phyloP scores from a whole-genome alignment of 2,797 vertebrate genomes.

The Gadopsis bispinosus region DNA sequence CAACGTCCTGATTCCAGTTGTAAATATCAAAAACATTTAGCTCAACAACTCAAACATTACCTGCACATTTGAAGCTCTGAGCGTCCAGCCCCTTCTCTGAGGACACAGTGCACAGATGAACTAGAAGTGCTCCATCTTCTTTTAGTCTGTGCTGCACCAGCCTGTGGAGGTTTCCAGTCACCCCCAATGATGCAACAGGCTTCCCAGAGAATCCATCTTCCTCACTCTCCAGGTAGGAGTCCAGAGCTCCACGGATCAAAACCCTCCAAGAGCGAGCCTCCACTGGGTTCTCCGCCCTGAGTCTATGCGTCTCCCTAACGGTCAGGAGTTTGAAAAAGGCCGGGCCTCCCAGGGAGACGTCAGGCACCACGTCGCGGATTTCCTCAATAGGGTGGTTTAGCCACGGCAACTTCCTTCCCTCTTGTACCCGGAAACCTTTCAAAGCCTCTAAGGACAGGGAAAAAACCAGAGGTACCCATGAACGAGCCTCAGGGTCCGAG shows the following conservation, averaged over 20 bases:
- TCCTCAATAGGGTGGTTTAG: conserved; percentile 86
- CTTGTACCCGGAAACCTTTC: conserved; percentile 87
- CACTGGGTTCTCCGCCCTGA: conserved; percentile 86
- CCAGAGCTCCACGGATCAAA: conserved; percentile 89
- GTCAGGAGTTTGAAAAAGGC: conserved; percentile 93
- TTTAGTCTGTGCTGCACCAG: conserved; percentile 90
- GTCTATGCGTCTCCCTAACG: conserved; percentile 86
- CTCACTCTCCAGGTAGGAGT: conserved; percentile 89
- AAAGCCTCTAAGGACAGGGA: conserved; percentile 92
- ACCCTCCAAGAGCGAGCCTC: conserved; percentile 91
- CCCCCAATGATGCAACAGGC: conserved; percentile 56
- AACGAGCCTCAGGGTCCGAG: conserved; percentile 80
- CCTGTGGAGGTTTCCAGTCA: conserved; percentile 86
- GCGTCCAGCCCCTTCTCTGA: conserved; percentile 91
- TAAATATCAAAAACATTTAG: background rate
- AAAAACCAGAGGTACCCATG: conserved; percentile 89
- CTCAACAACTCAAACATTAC: conserved; percentile 69
- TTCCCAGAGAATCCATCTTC: conserved; percentile 83
- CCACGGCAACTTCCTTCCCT: conserved; percentile 84
- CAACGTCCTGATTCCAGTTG: no score
- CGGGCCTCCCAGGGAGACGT: conserved; percentile 89
- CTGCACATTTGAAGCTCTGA: conserved; percentile 96
- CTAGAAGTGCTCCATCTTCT: conserved; percentile 87
- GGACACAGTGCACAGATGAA: conserved; percentile 89
- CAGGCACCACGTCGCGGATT: conserved; percentile 93